Percentiles rank a stretch among this genome's conserved stretches.
These are phyloP conservation scores for Rhabdomys pumilio DNA, from an alignment of 2,797 vertebrate species.

Conservation along the genomic window DNA sequence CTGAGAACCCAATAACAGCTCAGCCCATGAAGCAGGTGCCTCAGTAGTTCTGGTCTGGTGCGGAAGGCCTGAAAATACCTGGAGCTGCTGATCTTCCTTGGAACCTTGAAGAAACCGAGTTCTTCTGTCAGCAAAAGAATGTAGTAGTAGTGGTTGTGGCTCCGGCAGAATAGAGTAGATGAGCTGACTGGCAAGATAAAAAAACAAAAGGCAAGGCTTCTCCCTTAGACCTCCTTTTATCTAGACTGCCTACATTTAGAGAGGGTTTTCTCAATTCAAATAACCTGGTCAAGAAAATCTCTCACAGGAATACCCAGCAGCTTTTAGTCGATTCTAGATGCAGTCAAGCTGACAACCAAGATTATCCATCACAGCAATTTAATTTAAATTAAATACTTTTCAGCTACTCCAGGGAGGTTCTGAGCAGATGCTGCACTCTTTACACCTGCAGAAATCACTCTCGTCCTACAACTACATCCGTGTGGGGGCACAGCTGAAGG, in stretches of 20 bases:
- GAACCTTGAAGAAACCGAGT: not conserved
- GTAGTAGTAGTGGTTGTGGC: not conserved
- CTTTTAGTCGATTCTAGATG: not conserved
- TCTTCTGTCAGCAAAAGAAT: not conserved
- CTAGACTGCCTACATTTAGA: not conserved
- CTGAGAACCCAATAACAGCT: not conserved
- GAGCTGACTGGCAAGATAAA: not conserved
- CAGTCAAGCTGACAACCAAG: not conserved
- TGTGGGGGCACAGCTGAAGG: conserved; percentile 95
- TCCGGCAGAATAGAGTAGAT: not conserved
- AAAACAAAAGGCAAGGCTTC: not conserved
- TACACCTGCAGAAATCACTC: conserved; percentile 96
- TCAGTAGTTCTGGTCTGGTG: not conserved
- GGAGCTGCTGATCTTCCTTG: not conserved
- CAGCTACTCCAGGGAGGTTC: conserved; percentile 97
- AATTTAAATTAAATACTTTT: conserved; percentile 69
- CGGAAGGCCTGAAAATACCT: not conserved
- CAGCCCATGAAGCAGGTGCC: not conserved
- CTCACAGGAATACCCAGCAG: not conserved
- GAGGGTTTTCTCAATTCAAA: not conserved
- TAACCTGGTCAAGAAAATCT: not conserved
- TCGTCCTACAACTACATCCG: conserved; percentile 94
- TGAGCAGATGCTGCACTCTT: conserved; percentile 94
- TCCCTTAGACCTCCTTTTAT: not conserved
- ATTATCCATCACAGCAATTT: conserved; percentile 32